Percentiles rank a stretch among this genome's conserved stretches.
Conservation (phyloP, 2,113 vertebrate species). For the Crotalus helleri region DNA sequence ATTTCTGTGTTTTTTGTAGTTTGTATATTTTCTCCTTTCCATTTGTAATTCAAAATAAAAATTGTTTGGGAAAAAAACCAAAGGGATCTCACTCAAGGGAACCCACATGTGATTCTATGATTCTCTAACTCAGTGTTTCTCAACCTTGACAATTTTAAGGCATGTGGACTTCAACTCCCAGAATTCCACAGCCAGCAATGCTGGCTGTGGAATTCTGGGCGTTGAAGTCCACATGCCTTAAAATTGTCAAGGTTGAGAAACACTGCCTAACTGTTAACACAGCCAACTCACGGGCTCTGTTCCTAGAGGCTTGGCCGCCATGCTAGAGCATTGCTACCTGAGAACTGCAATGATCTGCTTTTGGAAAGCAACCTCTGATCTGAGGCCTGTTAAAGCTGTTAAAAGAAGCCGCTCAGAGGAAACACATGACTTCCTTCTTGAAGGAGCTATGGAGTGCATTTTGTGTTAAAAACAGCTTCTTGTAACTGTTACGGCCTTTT, state of each 20-base stretch:
- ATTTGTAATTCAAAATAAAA: too few relatives aligned
- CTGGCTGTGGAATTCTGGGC: too few relatives aligned
- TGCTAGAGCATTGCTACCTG: background rate
- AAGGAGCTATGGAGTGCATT: background rate
- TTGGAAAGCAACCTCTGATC: background rate
- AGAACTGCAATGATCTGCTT: background rate
- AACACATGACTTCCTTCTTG: background rate
- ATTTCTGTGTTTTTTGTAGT: background rate
- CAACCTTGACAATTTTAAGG: too few relatives aligned
- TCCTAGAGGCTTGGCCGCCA: background rate
- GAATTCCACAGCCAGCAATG: too few relatives aligned
- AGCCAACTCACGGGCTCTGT: background rate
- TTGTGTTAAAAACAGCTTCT: background rate
- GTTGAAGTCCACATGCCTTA: too few relatives aligned
- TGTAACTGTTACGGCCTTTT: background rate
- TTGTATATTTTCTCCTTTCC: background rate
- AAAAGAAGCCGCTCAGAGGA: background rate
- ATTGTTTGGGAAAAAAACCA: too few relatives aligned
- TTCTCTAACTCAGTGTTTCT: background rate
- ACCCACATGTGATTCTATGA: background rate
- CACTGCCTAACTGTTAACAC: background rate
- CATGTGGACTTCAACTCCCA: too few relatives aligned
- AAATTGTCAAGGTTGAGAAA: too few relatives aligned
- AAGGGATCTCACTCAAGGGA: background rate
- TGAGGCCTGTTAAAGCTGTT: background rate